Evolutionary conservation across 2,888 invertebrate species (phyloP).

Genomic region (Pterobdella sp.): DNA sequence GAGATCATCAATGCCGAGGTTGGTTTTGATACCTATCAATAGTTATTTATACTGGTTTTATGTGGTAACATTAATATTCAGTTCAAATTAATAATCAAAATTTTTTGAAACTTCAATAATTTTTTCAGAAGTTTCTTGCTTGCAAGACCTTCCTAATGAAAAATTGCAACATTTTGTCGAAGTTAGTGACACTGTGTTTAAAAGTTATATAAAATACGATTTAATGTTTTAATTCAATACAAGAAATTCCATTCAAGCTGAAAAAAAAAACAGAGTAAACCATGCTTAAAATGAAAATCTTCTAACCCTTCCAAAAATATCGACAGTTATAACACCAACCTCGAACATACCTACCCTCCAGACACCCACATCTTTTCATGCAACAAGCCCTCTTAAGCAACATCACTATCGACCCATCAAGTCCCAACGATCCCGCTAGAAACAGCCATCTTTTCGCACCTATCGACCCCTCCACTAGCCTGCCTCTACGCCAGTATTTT

Average conservation of each 20-base stretch:
- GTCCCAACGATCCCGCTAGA: conserved; percentile 43
- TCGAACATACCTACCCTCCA: conserved; percentile 34
- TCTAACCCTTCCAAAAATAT: background rate
- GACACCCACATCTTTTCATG: conserved; percentile 45
- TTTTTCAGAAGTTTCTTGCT: conserved; percentile 23
- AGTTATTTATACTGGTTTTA: too few relatives aligned
- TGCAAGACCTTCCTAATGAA: conserved; percentile 43
- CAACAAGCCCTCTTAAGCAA: conserved; percentile 44
- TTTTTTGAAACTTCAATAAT: background rate
- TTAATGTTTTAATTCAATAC: background rate
- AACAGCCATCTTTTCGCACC: conserved; percentile 33
- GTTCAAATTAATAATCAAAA: too few relatives aligned
- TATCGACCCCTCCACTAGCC: background rate
- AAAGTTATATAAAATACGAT: background rate
- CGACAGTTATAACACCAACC: background rate
- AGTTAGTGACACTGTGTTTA: conserved; percentile 40
- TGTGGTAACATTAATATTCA: too few relatives aligned
- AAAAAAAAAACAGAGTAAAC: too few relatives aligned
- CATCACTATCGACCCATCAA: background rate
- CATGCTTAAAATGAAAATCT: too few relatives aligned
- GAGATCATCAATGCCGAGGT: too few relatives aligned
- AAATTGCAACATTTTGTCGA: conserved; percentile 45
- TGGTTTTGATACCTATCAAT: too few relatives aligned
- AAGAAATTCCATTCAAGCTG: too few relatives aligned
- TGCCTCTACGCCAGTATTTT: background rate